Base-by-base conservation (phyloP, 2,113 vertebrate genomes). In the Caranx melampygus region DNA sequence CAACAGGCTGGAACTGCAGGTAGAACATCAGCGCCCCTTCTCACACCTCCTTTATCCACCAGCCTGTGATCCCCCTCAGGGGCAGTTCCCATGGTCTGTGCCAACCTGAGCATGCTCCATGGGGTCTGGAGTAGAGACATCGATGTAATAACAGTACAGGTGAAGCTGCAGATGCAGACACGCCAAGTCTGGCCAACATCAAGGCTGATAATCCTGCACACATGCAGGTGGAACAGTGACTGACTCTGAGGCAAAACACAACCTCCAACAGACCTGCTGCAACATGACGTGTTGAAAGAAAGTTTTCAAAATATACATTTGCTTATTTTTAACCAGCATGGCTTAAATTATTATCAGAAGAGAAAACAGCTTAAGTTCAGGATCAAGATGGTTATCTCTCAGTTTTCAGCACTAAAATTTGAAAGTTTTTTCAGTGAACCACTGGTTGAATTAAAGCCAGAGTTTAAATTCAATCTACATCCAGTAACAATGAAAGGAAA, bases 31-130 rank as follows among this genome's bases (percentile, higher is more conserved):
- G 66, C 71, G 51, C 63, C 83, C 85, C 83, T 84, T 60, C 61
- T 81, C 87, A 69, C 45, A 47, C 87, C 89, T 91, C 73, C 84
- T 92, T 88, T 86, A 91, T 87, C 75, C 65, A 1, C 4, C 76
- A 84, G 81, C 91, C 92, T 95, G 94, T 81, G 93, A 94, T 93
- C 90, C 86, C 87, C 94, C 93, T 85, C 79, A 18, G 92, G 95
- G 89, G 74, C 88, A 75, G 91, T 95, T 95, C 94, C 94, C 95
- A 95, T 94, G 93, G 60, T 75, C 71, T 58, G 61, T 92, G 91
- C 91, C 92, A 94, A 91, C 72, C 77, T 66, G 51, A 85, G 81
- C 77, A 58, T 85, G 87, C 84, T 91, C 44, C 63, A 82, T 84
- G 83, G 90, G 79, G 82, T 90, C 88, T 86, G 64, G 58, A 76